These are phyloP conservation scores for Gastrophryne carolinensis DNA, from an alignment of 2,797 vertebrate species.

Conservation along the genomic window DNA sequence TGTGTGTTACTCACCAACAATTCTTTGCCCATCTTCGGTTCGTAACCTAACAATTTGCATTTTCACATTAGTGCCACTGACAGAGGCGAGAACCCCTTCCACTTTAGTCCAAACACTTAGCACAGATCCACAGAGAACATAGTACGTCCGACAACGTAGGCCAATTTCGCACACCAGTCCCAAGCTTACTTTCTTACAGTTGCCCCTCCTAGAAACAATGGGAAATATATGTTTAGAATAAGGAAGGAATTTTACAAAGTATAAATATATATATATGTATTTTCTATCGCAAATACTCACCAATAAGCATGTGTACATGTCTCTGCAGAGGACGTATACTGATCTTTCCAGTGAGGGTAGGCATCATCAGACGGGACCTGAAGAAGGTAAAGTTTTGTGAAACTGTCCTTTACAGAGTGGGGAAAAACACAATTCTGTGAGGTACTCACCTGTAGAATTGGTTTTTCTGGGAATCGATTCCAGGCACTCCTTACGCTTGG, in stretches of 20 bases:
- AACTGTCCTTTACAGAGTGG: too few relatives aligned
- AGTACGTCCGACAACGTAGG: slow-evolving; percentile 89
- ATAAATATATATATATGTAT: background rate
- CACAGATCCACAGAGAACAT: slow-evolving; percentile 93
- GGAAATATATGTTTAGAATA: background rate
- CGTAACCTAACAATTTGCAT: slow-evolving; percentile 95
- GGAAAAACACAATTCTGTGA: too few relatives aligned
- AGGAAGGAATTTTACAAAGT: too few relatives aligned
- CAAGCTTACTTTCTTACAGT: slow-evolving; percentile 92
- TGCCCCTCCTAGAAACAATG: slow-evolving; percentile 82
- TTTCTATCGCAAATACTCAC: slow-evolving; percentile 65
- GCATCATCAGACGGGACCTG: slow-evolving; percentile 94
- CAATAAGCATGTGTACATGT: slow-evolving; percentile 96
- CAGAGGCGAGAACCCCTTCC: slow-evolving; percentile 90
- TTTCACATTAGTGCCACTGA: slow-evolving; percentile 93
- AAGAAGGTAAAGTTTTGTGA: too few relatives aligned
- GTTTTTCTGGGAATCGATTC: too few relatives aligned
- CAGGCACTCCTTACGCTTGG: too few relatives aligned
- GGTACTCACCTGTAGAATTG: too few relatives aligned
- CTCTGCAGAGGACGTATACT: slow-evolving; percentile 88
- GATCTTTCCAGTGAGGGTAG: slow-evolving; percentile 90
- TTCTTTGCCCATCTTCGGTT: slow-evolving; percentile 94
- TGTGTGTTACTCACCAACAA: slow-evolving; percentile 81
- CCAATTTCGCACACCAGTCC: slow-evolving; percentile 93
- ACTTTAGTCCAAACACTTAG: slow-evolving; percentile 98